phyloP scores from a whole-genome alignment of 92 coral and sea anemone genomes.

The Palythoa caribaeorum region DNA sequence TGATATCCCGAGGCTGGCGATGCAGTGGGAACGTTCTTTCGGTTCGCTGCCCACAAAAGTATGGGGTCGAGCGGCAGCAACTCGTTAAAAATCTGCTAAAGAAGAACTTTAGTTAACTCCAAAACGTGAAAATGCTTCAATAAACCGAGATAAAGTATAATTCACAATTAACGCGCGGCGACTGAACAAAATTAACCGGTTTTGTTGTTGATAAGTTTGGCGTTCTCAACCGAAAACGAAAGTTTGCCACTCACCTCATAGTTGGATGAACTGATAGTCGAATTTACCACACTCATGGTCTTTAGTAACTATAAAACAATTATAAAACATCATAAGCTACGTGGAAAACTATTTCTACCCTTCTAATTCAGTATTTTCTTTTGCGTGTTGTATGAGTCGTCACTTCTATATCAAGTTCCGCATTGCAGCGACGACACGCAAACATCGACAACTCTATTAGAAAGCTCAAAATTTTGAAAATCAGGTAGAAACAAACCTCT shows the following conservation, averaged over 20 bases:
- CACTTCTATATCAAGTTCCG: neutral
- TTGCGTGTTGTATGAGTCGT: no score
- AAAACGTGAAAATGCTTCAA: no score
- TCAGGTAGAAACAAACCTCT: neutral
- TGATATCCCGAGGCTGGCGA: conserved; percentile 57
- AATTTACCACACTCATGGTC: neutral
- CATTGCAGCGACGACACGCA: neutral
- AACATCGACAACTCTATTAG: neutral
- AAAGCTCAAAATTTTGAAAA: neutral
- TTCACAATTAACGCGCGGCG: no score
- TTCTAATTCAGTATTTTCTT: no score
- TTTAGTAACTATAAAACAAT: neutral
- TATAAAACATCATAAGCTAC: neutral
- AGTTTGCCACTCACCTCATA: neutral
- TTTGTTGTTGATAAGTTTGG: neutral
- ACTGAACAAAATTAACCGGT: no score
- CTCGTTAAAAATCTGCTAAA: neutral
- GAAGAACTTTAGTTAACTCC: neutral
- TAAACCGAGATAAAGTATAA: neutral
- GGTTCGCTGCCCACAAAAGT: conserved; percentile 58
- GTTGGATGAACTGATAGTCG: neutral
- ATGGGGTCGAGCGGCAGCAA: neutral
- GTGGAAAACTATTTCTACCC: neutral
- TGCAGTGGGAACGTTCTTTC: conserved; percentile 67
- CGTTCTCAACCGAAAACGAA: neutral